Conservation (phyloP, 2,888 invertebrate genomes). For the Caenorhabditis sp. region DNA sequence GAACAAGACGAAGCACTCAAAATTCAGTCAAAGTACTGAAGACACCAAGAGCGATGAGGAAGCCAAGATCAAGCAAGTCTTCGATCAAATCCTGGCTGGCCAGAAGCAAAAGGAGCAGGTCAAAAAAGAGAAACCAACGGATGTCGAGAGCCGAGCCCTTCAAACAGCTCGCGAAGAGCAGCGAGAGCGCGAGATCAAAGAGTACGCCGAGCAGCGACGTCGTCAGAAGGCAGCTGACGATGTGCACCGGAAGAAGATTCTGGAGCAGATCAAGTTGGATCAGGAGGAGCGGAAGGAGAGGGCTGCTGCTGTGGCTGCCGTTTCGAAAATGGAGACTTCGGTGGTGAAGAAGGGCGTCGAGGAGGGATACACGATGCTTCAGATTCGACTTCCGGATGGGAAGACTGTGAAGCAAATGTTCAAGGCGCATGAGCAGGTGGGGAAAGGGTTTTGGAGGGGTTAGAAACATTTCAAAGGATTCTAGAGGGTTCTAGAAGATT, state of each 20-base stretch:
- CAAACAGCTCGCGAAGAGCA: neutral
- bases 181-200: neutral
- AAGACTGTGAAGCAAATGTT: constrained; percentile 3
- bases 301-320: neutral
- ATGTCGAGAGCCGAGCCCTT: neutral
- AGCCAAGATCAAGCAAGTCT: neutral
- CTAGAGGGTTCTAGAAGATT: no score
- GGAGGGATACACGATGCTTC: neutral
- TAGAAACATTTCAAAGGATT: no score
- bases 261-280: constrained; percentile 28
- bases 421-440: neutral
- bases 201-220: constrained; percentile 5
- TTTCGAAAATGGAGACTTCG: no score
- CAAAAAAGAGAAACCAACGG: neutral
- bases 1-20: neutral
- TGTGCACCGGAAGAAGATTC: neutral
- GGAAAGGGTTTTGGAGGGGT: no score
- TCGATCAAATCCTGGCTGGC: neutral
- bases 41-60: neutral
- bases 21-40: neutral
- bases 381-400: constrained; percentile 10
- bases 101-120: neutral
- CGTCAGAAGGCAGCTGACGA: constrained; percentile 9
- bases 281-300: constrained; percentile 6
- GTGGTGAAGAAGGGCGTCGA: neutral